Base-by-base conservation (phyloP, 2,888 invertebrate species). In the Monochamus alternatus region DNA sequence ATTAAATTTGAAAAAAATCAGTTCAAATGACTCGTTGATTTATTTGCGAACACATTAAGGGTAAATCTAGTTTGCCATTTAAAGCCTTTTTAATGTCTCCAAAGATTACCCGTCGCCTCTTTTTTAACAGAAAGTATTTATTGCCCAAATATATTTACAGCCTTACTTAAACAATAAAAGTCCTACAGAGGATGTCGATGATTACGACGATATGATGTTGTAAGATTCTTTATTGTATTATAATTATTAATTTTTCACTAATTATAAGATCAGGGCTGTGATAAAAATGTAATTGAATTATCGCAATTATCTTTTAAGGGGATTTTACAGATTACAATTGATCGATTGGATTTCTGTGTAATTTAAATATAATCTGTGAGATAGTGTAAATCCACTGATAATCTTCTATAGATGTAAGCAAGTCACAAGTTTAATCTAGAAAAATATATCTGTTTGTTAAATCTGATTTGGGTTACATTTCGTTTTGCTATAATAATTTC, bases 331-430 rank as follows among this genome's bases (percentile, higher is more conserved):
- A 71, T 63, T 71, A 63, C 51, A 52, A 9, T 71, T 71, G 71
- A 71, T 71, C 63, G 71, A 71, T 71, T 63, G 71, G 63, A 63
- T 52, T 71, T 65, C 51, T 71, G 63, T 31, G 63, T 63, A 71
- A 65, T 71, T 71, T 71, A 71, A 71, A 71, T 71, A 47, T 71
- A 71, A 71, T 71, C 63, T 71, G 51, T 38, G 59, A 38, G 47
- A 52, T 31, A 62, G 30, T 10, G n/a, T 44, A 63, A 63, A 63
- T 62, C 63, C 47, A 30, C 30, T n/a, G n/a, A 51, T 63, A 63
- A 63, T 52, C 62, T 43, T n/a, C 47, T 3, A 38, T 22, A 10
- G 31, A n/a, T 69, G 68, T 69, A 69, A 69, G 59, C 32, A 69
- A 44, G 43, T 65, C 31, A 65, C 51, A 60, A 47, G 47, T 22